Conservation (phyloP, 2,888 invertebrate species). For the Cylindroiulus punctatus region DNA sequence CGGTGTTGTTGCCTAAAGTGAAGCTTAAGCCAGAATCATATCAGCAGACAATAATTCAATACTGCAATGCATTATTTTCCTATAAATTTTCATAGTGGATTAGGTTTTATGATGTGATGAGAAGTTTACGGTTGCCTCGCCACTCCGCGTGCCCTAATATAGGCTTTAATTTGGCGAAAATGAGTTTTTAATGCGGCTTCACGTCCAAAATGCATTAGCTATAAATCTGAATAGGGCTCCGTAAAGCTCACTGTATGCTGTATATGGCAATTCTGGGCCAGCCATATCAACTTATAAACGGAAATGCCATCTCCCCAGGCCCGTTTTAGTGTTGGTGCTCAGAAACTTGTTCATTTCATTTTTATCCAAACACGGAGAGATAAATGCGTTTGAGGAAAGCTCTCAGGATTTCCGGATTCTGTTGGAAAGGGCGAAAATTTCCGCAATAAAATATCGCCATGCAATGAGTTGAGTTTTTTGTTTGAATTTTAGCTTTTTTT, state of each 20-base stretch:
- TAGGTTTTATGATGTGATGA: constrained; percentile 48
- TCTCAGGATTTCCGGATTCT: constrained; percentile 43
- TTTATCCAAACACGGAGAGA: not conserved
- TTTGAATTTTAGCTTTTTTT: not conserved
- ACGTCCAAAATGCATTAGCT: constrained; percentile 38
- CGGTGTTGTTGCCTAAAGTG: not conserved
- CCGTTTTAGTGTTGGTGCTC: constrained; percentile 3
- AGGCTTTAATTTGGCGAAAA: constrained; percentile 45
- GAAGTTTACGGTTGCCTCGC: not conserved
- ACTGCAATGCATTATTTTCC: not conserved
- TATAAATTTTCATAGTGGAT: constrained; percentile 47
- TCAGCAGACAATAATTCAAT: constrained; percentile 17
- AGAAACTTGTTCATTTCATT: not conserved
- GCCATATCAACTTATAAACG: constrained; percentile 2
- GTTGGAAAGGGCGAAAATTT: constrained; percentile 39
- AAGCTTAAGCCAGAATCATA: not conserved
- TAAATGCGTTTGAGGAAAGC: constrained; percentile 48
- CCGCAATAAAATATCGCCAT: not conserved
- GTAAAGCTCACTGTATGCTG: not conserved
- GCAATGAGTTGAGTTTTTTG: constrained; percentile 3
- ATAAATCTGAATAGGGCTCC: not conserved
- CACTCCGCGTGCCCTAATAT: not conserved
- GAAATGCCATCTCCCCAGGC: not conserved
- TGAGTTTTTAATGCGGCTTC: not conserved
- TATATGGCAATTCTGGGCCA: not conserved